Evolutionary conservation across 2,113 vertebrate species (phyloP), one percentile per base, ranked within the genome.

Genomic region (Psilopsiagon aymara): DNA sequence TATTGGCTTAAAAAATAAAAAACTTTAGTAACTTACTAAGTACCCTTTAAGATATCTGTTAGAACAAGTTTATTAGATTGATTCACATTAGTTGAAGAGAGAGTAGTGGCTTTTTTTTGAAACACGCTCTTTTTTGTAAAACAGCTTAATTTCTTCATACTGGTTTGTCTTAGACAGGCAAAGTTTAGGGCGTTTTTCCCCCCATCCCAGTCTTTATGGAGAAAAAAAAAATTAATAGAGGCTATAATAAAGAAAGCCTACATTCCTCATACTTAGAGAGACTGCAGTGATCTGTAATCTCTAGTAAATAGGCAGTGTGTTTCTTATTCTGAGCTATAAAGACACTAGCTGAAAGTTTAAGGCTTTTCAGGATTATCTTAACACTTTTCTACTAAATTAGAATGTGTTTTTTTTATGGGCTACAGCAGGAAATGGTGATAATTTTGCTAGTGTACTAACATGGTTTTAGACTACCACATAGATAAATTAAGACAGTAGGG

Each of bases 1-100:
- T n/a, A 41, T 27, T 86, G 63, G 14, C 64, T 94, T 88, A 60
- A 95, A 93, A 88, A 84, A 15, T 53, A 76, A 81, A 88, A 88
- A 78, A 63, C 59, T 94, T 86, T 92, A 68, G 43, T 44, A 71
- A 81, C 55, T 85, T 71, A 44, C 60, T 83, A 75, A 88, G 64
- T 14, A 86, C 3, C 31, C 39, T 41, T 88, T 86, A 67, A 92
- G 46, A 39, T 91, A 43, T 55, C 25, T 31, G 16, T 53, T 81
- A 83, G 11, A n/a, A 33, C 24, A 39, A 7, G 4, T 88, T 93
- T 93, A 77, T 73, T 73, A 41, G 60, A 67, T 39, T 81, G 69
- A 70, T 37, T 74, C 64, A 39, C 20, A 19, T 57, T 59, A 60
- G 20, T 46, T 71, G 60, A 66, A 86, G 73, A 80, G 25, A 23